phyloP scores from a whole-genome alignment of 1,140 invertebrate genomes.

The Pseudobourletiella spinata region DNA sequence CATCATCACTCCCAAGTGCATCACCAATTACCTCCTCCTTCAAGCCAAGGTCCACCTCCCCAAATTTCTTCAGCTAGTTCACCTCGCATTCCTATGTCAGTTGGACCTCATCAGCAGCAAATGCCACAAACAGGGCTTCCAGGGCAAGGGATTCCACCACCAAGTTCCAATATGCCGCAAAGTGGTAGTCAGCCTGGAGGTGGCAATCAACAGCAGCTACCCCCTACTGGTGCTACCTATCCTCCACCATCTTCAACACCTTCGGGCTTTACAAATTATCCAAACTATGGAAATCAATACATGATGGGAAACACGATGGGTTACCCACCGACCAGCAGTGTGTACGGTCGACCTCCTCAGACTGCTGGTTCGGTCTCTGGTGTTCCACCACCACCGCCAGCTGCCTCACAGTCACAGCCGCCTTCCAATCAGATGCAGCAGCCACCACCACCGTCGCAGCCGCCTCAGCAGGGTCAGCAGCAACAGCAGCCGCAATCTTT shows the following conservation, averaged over 20 bases:
- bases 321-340: no score
- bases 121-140: no score
- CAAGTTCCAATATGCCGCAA: no score
- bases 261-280: neutral
- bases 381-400: neutral
- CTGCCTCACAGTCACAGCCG: no score
- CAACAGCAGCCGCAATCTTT: neutral
- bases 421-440: neutral
- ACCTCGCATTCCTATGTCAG: no score
- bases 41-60: no score
- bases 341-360: no score
- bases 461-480: neutral
- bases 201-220: neutral
- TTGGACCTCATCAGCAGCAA: no score
- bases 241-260: neutral
- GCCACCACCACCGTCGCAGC: neutral
- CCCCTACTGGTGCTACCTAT: neutral
- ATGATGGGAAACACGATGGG: no score
- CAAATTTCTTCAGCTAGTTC: no score
- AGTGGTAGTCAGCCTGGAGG: no score
- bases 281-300: neutral
- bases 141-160: neutral
- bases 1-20: neutral
- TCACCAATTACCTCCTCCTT: neutral
- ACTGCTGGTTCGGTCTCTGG: neutral